Conservation (phyloP, 2,888 invertebrate species). For the Ametastegia equiseti region DNA sequence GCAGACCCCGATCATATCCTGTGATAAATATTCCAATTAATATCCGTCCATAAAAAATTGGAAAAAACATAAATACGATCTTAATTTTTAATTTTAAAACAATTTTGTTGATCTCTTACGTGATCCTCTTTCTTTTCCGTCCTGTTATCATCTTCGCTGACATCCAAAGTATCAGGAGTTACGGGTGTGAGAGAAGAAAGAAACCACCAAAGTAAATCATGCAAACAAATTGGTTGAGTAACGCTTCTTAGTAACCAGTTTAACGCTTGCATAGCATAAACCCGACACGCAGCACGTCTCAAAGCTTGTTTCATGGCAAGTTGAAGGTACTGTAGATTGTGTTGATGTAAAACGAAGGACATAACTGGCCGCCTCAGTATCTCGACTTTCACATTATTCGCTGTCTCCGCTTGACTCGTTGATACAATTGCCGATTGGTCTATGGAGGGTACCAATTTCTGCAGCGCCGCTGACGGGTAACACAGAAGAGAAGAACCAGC, state of each 20-base stretch:
- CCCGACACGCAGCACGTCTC: slow-evolving; percentile 87
- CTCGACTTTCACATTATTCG: slow-evolving; percentile 78
- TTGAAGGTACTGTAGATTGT: slow-evolving; percentile 90
- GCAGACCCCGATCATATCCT: slow-evolving; percentile 80
- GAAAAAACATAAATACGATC: background rate
- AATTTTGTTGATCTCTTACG: slow-evolving; percentile 59
- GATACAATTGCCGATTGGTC: slow-evolving; percentile 78
- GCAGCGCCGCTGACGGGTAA: slow-evolving; percentile 92
- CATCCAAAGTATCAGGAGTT: slow-evolving; percentile 69
- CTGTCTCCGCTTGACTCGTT: slow-evolving; percentile 73
- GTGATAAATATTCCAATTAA: slow-evolving; percentile 43
- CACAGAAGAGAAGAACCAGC: slow-evolving; percentile 90
- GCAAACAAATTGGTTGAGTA: slow-evolving; percentile 93
- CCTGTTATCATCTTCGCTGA: slow-evolving; percentile 78
- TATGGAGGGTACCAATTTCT: slow-evolving; percentile 85
- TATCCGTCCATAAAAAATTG: slow-evolving; percentile 37
- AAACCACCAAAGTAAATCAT: slow-evolving; percentile 98
- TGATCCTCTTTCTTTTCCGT: slow-evolving; percentile 74
- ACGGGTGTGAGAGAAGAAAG: slow-evolving; percentile 88
- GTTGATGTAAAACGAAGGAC: slow-evolving; percentile 90
- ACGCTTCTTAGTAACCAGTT: slow-evolving; percentile 97
- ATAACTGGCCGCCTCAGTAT: slow-evolving; percentile 91
- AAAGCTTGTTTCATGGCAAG: slow-evolving; percentile 94
- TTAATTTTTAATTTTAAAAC: background rate
- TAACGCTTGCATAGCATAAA: slow-evolving; percentile 94